Conservation (phyloP, 92 coral and sea anemone species). For the Epizoanthus rinbou region DNA sequence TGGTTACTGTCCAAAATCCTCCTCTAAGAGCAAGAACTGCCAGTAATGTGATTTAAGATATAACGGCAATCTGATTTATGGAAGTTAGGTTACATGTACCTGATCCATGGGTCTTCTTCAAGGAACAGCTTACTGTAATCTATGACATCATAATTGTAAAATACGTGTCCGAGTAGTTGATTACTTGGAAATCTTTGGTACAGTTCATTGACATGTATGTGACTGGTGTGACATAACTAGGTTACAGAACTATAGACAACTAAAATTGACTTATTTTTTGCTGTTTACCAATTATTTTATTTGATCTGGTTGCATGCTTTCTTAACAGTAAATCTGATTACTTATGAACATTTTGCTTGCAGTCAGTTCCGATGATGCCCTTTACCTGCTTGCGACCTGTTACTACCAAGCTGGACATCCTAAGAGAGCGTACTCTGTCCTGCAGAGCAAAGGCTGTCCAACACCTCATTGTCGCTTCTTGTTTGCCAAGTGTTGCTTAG, state of each 20-base stretch:
- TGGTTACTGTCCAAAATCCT: no score
- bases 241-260: neutral
- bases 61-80: no score
- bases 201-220: no score
- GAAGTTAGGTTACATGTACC: no score
- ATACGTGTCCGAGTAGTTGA: no score
- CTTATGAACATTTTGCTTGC: conserved; percentile 10
- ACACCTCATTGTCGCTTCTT: conserved; percentile 90
- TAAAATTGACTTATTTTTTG: neutral
- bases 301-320: neutral
- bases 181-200: no score
- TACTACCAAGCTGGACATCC: conserved; percentile 89
- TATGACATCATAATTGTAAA: no score
- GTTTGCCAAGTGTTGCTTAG: conserved; percentile 96
- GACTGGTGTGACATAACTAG: neutral
- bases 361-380: conserved; percentile 94
- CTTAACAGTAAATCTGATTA: neutral
- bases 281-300: neutral
- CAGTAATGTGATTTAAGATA: no score
- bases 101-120: no score
- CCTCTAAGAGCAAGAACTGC: no score
- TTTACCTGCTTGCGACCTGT: conserved; percentile 89
- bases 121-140: no score
- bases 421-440: conserved; percentile 83
- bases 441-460: conserved; percentile 88